Conservation (phyloP, 2,797 vertebrate species). For the Chaetophractus vellerosus region DNA sequence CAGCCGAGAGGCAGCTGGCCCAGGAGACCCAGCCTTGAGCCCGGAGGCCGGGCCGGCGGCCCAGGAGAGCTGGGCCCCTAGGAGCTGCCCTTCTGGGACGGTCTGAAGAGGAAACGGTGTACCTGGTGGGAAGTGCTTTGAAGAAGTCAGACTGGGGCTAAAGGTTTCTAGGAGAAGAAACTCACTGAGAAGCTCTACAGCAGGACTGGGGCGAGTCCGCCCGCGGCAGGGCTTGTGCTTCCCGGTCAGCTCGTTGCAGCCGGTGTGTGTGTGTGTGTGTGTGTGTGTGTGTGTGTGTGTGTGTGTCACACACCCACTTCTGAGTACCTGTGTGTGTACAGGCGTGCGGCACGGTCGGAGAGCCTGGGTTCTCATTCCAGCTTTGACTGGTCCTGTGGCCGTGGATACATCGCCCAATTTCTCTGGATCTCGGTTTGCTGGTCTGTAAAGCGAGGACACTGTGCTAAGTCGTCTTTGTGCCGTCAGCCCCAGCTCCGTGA, state of each 20-base stretch:
- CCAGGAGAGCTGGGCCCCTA: not conserved
- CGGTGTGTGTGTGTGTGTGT: not conserved
- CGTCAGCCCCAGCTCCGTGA: not conserved
- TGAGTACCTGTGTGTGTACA: too few species aligned
- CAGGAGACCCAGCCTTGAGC: slow-evolving; percentile 22
- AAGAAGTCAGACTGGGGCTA: too few species aligned
- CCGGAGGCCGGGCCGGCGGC: not conserved
- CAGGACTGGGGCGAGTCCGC: too few species aligned
- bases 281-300: not conserved
- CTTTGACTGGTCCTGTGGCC: not conserved
- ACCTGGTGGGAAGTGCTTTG: slow-evolving; percentile 20
- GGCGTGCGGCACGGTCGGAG: not conserved
- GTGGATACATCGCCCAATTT: not conserved
- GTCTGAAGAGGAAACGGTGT: not conserved
- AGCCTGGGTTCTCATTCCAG: not conserved
- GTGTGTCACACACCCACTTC: too few species aligned
- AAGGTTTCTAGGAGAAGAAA: too few species aligned
- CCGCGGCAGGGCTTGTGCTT: too few species aligned
- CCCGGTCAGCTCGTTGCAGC: too few species aligned
- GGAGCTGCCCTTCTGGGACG: not conserved
- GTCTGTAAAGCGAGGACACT: not conserved
- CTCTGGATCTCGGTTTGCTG: slow-evolving; percentile 26
- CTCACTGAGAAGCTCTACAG: too few species aligned
- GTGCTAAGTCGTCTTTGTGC: not conserved
- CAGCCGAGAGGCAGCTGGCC: slow-evolving; percentile 17